Conservation (phyloP, 1,140 invertebrate genomes). For the Microplitis demolitor region DNA sequence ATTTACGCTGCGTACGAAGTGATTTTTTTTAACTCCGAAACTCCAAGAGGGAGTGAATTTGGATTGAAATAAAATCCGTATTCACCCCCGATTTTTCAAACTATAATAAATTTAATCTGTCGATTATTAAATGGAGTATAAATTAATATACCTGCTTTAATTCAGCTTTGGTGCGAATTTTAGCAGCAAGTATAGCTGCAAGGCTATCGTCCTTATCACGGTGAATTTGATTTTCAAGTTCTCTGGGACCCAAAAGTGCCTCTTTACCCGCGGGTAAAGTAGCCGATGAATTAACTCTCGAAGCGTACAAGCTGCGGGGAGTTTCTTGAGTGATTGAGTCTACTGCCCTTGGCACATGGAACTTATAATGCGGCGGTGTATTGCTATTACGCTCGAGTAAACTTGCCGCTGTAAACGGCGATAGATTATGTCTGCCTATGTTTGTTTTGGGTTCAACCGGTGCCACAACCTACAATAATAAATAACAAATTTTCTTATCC, state of each 20-base stretch:
- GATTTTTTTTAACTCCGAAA: no score
- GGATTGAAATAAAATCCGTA: no score
- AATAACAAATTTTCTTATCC: background rate
- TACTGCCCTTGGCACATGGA: conserved; percentile 71
- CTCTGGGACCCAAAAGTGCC: conserved; percentile 44
- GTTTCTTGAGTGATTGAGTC: conserved; percentile 63
- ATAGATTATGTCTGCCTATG: conserved; percentile 63
- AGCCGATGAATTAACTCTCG: conserved; percentile 51
- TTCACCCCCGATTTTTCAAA: no score
- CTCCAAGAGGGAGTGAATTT: no score
- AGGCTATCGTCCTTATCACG: conserved; percentile 62
- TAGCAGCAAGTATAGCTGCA: conserved; percentile 66
- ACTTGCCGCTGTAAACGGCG: conserved; percentile 64
- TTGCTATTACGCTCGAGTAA: conserved; percentile 61
- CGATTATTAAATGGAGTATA: background rate
- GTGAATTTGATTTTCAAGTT: conserved; percentile 52
- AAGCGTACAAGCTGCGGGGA: conserved; percentile 48
- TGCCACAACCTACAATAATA: conserved; percentile 52
- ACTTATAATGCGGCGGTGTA: conserved; percentile 65
- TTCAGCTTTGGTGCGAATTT: conserved; percentile 82
- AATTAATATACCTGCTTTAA: conserved; percentile 69
- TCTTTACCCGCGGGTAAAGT: conserved; percentile 49
- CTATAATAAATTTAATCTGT: background rate
- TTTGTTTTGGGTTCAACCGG: conserved; percentile 63
- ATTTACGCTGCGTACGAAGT: no score